Conservation (phyloP, 2,113 vertebrate genomes). For the Pseudorectes ferrugineus region DNA sequence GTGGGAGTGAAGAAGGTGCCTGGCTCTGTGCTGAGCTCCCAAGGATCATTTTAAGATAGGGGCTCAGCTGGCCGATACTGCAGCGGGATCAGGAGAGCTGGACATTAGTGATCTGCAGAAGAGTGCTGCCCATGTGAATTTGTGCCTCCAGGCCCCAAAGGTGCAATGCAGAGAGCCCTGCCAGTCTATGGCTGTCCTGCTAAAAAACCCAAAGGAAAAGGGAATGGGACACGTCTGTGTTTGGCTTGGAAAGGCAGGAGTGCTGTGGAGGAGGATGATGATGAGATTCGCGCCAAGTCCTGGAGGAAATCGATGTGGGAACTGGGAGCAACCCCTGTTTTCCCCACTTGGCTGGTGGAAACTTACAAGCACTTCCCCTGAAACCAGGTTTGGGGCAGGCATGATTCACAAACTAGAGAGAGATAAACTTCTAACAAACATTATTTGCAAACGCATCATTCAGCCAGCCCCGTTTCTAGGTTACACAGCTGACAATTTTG, state of each 20-base stretch:
- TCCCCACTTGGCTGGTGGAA: background rate
- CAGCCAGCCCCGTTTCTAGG: constrained; percentile 43
- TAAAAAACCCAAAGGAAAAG: background rate
- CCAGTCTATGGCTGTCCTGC: background rate
- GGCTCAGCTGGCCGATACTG: background rate
- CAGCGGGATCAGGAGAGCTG: background rate
- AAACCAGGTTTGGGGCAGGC: background rate
- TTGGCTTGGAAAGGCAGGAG: background rate
- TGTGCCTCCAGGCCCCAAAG: background rate
- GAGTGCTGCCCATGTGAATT: background rate
- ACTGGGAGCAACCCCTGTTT: background rate
- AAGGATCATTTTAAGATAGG: background rate
- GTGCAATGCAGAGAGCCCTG: background rate
- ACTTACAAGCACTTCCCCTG: background rate
- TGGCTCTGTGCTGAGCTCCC: background rate
- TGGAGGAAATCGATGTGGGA: fast-evolving
- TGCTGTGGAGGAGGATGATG: background rate
- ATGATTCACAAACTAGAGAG: background rate
- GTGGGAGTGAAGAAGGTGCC: background rate
- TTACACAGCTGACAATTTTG: constrained; percentile 59
- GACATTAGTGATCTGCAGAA: background rate
- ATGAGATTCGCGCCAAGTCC: background rate
- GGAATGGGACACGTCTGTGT: background rate
- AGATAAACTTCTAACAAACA: constrained; percentile 49
- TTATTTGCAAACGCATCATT: constrained; percentile 59